phyloP scores from a whole-genome alignment of 2,113 vertebrate genomes.

The Lepidothrix coronata region DNA sequence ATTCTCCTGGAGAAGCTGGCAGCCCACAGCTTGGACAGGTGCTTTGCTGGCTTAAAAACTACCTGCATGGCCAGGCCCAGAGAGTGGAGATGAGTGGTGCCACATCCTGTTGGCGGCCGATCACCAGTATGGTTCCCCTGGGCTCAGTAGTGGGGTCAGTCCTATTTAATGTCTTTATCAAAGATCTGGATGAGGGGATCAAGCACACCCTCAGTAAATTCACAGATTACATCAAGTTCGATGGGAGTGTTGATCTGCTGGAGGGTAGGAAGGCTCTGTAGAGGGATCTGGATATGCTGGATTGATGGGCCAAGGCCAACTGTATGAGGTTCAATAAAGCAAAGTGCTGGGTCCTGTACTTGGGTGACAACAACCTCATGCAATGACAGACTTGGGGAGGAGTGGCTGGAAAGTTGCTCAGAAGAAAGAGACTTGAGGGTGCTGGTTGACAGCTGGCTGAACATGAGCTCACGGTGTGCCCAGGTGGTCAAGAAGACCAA shows the following conservation, averaged over 20 bases:
- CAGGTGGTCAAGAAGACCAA: background rate
- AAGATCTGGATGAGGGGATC: background rate
- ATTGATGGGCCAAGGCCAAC: rapidly evolving
- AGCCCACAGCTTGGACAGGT: background rate
- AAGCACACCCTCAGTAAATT: background rate
- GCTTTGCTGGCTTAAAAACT: background rate
- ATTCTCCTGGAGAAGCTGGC: background rate
- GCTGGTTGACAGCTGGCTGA: background rate
- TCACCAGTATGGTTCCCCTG: background rate
- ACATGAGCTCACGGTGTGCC: rapidly evolving
- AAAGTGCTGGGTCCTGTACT: background rate
- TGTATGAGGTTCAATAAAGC: background rate
- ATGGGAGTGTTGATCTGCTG: background rate
- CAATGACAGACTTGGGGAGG: background rate
- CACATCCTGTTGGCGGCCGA: rapidly evolving
- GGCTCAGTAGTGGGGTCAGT: background rate
- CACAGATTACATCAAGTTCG: background rate
- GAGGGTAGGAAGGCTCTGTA: background rate
- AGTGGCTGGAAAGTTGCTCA: background rate
- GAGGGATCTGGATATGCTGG: background rate
- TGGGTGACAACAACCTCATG: background rate
- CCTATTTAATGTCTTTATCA: background rate
- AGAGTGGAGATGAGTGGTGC: background rate
- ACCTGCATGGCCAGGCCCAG: background rate
- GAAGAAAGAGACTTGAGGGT: background rate